phyloP scores from a whole-genome alignment of 2,113 vertebrate species.

The Lophochroa leadbeateri region DNA sequence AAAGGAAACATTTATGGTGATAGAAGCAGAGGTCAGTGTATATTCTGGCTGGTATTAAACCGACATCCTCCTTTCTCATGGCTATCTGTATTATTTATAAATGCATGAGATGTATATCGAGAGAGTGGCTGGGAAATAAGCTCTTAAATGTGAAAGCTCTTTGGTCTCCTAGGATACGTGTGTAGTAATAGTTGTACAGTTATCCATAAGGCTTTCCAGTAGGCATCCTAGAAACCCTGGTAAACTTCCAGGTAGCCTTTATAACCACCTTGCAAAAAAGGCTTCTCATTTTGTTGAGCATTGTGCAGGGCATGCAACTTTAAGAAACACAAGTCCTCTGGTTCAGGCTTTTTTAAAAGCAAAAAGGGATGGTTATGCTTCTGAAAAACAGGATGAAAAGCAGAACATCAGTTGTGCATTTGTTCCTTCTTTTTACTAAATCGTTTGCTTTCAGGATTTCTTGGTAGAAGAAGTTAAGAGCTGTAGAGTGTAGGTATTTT shows the following conservation, averaged over 20 bases:
- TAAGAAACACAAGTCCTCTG: neutral
- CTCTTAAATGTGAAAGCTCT: conserved; percentile 50
- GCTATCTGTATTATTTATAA: conserved; percentile 57
- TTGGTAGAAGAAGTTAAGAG: neutral
- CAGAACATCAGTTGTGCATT: neutral
- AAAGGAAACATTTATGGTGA: neutral
- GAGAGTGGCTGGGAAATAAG: conserved; percentile 43
- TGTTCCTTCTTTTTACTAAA: neutral
- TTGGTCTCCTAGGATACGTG: conserved; percentile 71
- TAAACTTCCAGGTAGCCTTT: conserved; percentile 10
- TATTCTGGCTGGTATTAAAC: conserved; percentile 26
- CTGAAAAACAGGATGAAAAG: neutral
- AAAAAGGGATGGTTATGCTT: neutral
- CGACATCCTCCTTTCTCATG: neutral
- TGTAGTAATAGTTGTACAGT: conserved; percentile 41
- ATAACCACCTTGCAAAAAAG: neutral
- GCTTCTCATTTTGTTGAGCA: neutral
- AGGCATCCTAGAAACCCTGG: neutral
- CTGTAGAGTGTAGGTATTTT: neutral
- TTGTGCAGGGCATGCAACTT: neutral
- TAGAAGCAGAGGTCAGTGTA: neutral
- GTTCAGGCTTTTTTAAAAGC: neutral
- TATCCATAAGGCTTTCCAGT: neutral
- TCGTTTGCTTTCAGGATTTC: neutral
- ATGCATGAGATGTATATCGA: conserved; percentile 18